Evolutionary conservation across 2,888 invertebrate species (phyloP), one percentile per base, ranked within the genome.

Genomic region (Uloborus plumipes): DNA sequence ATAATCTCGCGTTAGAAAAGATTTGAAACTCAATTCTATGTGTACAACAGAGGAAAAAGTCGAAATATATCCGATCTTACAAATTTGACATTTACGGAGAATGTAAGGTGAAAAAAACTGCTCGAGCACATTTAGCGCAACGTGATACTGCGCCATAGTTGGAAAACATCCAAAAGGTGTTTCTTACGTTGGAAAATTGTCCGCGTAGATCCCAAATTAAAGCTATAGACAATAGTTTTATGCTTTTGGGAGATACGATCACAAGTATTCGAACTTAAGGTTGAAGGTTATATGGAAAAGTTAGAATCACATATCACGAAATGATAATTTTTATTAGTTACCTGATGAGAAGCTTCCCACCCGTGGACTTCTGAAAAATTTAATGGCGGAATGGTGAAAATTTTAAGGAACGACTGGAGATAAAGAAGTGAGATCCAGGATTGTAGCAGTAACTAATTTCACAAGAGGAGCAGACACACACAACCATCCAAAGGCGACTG

Each of bases 321-420:
- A 55, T 55, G 55, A 62, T 7, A 2, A 6, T 6, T 39, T 39
- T 39, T 39, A 39, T 39, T 7, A 47, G 18, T 77, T 84, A 85
- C 85, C 85, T 85, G 85, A 82, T 79, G 85, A 85, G 85, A 85
- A 82, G 67, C 73, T 85, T 84, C 85, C 85, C 85, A 85, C 85
- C 85, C 84, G 84, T 66, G 75, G 77, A 77, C 72, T 76, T 78
- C 74, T 76, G 75, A 67, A 75, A 58, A 71, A 70, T 67, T 85
- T 85, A 78, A 18, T 61, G 81, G 77, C 84, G 85, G 77, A 85
- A 85, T 85, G 83, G 79, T 85, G 84, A 77, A 84, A 81, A 71
- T 20, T 80, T 85, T 83, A 83, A 77, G 67, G 53, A 69, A 67
- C 83, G 62, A 79, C 78, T 61, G 59, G 39, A 66, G 58, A 71